Evolutionary conservation across 2,797 vertebrate genomes (phyloP).

Genomic region (Sternotherus odoratus): DNA sequence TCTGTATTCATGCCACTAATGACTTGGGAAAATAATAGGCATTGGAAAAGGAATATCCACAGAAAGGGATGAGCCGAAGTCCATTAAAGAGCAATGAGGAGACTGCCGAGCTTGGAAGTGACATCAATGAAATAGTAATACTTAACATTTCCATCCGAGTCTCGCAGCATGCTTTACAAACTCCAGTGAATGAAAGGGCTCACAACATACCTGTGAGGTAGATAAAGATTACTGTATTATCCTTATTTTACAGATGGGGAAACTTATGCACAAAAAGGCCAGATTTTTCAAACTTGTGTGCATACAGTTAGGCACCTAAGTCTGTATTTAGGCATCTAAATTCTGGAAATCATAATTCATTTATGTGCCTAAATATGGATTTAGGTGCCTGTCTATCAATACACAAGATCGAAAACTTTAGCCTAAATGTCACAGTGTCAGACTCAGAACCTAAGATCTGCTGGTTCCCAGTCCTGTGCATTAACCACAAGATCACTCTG

Average conservation of each 20-base stretch:
- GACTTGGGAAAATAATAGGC: background rate
- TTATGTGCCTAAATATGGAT: background rate
- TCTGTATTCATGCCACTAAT: background rate
- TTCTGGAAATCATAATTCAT: accelerated
- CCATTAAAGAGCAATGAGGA: background rate
- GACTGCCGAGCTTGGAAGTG: background rate
- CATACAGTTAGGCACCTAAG: accelerated
- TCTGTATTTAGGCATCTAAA: background rate
- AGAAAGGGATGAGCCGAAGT: background rate
- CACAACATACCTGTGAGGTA: background rate
- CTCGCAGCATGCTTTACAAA: background rate
- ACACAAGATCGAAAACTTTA: background rate
- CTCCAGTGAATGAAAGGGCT: background rate
- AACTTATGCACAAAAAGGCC: background rate
- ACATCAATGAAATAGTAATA: background rate
- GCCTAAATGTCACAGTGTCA: background rate
- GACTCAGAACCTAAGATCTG: slow-evolving; percentile 9
- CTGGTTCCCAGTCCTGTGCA: background rate
- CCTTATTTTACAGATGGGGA: background rate
- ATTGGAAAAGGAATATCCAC: background rate
- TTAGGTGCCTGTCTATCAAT: background rate
- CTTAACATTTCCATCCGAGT: background rate
- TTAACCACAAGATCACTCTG: slow-evolving; percentile 5
- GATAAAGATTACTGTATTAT: background rate
- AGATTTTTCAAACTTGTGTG: background rate